phyloP scores from a whole-genome alignment of 2,113 vertebrate species.

The Meleagris gallopavo region DNA sequence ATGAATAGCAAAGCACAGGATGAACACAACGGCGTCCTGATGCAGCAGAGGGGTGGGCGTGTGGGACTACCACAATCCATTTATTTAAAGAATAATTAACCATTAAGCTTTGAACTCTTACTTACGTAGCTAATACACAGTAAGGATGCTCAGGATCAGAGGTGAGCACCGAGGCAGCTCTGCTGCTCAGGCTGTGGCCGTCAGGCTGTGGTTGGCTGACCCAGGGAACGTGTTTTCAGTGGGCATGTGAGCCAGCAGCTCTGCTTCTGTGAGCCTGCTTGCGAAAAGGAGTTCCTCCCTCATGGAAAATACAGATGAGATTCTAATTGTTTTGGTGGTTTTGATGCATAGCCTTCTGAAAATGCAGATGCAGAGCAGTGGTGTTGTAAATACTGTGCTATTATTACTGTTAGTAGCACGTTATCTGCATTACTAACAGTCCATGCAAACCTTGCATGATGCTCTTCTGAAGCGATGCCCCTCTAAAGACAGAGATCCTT shows the following conservation, averaged over 20 bases:
- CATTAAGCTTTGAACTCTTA: neutral
- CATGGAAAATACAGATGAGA: neutral
- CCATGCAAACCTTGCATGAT: neutral
- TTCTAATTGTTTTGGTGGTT: neutral
- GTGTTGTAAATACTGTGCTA: neutral
- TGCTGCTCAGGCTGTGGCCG: neutral
- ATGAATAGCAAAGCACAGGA: neutral
- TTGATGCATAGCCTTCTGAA: neutral
- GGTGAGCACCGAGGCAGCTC: neutral
- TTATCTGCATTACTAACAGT: neutral
- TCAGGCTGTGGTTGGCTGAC: neutral
- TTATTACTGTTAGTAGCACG: neutral
- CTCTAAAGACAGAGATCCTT: neutral
- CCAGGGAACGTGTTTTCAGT: neutral
- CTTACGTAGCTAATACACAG: rapidly evolving
- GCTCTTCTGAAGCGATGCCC: neutral
- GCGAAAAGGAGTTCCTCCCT: neutral
- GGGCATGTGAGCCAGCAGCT: neutral
- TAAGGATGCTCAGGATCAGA: neutral
- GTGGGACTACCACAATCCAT: neutral
- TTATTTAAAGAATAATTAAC: neutral
- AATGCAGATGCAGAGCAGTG: neutral
- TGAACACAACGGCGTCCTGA: neutral
- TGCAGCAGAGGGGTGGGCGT: neutral
- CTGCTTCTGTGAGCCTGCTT: neutral